phyloP scores from a whole-genome alignment of 2,888 invertebrate genomes.

The Alitta virens region DNA sequence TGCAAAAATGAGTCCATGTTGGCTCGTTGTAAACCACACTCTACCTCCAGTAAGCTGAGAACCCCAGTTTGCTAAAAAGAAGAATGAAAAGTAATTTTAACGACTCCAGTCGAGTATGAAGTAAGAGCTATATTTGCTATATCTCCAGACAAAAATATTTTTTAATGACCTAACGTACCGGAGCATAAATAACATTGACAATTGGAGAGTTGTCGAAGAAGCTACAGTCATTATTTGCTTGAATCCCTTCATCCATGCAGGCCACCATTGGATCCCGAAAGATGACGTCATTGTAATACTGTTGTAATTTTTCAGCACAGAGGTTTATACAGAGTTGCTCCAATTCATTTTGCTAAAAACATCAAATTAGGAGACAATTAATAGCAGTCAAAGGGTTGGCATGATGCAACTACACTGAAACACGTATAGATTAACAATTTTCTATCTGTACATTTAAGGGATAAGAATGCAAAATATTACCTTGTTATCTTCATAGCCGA shows the following conservation, averaged over 20 bases:
- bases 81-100: constrained; percentile 10
- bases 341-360: constrained; percentile 70
- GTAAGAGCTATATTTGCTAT: no score
- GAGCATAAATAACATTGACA: constrained; percentile 89
- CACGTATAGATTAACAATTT: no score
- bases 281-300: constrained; percentile 95
- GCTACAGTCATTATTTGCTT: constrained; percentile 84
- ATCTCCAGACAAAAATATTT: no score
- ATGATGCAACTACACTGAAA: no score
- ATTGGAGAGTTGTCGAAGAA: constrained; percentile 95
- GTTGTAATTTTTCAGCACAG: constrained; percentile 96
- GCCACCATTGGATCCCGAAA: constrained; percentile 92
- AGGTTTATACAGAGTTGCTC: constrained; percentile 93
- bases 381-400: no score
- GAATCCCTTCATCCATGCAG: constrained; percentile 88
- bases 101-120: no score
- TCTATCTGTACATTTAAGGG: no score
- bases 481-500: constrained; percentile 90
- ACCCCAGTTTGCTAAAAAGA: constrained; percentile 73
- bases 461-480: constrained; percentile 42
- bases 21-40: constrained; percentile 76
- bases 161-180: constrained; percentile 58
- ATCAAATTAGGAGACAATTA: no score
- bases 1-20: constrained; percentile 78
- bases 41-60: constrained; percentile 86